Evolutionary conservation across 2,888 invertebrate genomes (phyloP), one percentile per base, ranked within the genome.

Genomic region (Zelleria hepariella): DNA sequence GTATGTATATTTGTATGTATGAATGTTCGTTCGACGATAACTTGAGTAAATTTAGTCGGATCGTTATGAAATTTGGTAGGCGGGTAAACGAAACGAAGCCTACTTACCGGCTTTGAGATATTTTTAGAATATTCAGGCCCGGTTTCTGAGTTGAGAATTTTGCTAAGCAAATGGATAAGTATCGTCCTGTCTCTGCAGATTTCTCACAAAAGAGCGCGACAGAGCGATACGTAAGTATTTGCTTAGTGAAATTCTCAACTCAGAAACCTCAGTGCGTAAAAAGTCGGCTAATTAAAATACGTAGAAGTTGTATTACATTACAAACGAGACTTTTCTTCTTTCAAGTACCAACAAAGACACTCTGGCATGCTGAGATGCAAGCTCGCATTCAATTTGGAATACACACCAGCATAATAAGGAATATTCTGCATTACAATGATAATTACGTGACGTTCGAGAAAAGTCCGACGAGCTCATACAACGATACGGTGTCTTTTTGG

Each of bases 311-410:
- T 15, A 42, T 42, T n/a, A n/a, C 3, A 15, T 42, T 42, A 42
- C 15, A 42, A 42, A 15, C 32, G 15, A 42, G 32, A 42, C 32
- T 42, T 42, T 4, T 42, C 32, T 42, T 42, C n/a, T 42, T 42
- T 15, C 32, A 10, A 42, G 32, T 42, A 15, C 32, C 32, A 42
- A 42, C 15, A 47, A 58, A 7, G 60, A 62, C 18, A 32, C 63
- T 3, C 53, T 73, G 71, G 72, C 32, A 63, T 15, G 57, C 49
- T 0, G 74, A 74, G 60, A 69, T 66, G 63, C 54, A 62, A 0
- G 63, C 64, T 1, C 70, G 76, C 2, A 59, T 75, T 5, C 42
- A 63, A 24, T 72, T 66, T 23, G 74, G 70, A 0, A 59, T 72
- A 0, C 47, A 57, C 0, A 69, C 67, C 47, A 70, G 67, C 1